A percentile compares a stretch with the other conserved stretches of the same genome.
phyloP scores from a whole-genome alignment of 2,113 vertebrate species.

The Syngnathus scovelli region DNA sequence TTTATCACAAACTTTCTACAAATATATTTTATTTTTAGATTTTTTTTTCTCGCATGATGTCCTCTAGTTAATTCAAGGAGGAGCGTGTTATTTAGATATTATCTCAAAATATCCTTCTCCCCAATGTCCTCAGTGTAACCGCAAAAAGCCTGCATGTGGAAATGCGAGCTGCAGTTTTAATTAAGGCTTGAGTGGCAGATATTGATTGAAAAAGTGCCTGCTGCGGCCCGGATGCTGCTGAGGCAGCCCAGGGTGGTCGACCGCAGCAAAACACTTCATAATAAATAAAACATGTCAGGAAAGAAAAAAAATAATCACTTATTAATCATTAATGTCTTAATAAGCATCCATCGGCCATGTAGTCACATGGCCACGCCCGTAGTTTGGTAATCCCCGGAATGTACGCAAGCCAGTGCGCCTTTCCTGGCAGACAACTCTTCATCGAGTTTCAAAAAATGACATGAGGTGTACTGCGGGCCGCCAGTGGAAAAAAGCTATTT shows the following conservation, averaged over 20 bases:
- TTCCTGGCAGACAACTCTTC: constrained; percentile 56
- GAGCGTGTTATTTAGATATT: too few relatives aligned
- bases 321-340: background rate
- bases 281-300: constrained; percentile 5
- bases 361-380: constrained; percentile 28
- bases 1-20: too few relatives aligned
- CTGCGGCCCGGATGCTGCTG: constrained; percentile 21
- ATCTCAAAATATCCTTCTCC: background rate
- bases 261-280: constrained; percentile 15
- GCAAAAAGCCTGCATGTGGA: constrained; percentile 25
- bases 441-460: constrained; percentile 66
- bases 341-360: constrained; percentile 28
- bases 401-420: constrained; percentile 44
- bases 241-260: constrained; percentile 12
- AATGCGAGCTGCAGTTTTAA: constrained; percentile 49
- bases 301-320: background rate
- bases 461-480: constrained; percentile 57
- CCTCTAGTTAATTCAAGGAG: too few relatives aligned
- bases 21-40: too few relatives aligned
- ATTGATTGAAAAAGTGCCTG: constrained; percentile 56
- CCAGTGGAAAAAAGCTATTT: constrained; percentile 78
- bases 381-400: constrained; percentile 55
- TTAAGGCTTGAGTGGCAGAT: constrained; percentile 57
- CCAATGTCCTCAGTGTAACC: background rate
- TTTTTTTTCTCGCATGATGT: too few relatives aligned